Base-by-base conservation (phyloP, 2,888 invertebrate genomes). In the Latrodectus elegans region DNA sequence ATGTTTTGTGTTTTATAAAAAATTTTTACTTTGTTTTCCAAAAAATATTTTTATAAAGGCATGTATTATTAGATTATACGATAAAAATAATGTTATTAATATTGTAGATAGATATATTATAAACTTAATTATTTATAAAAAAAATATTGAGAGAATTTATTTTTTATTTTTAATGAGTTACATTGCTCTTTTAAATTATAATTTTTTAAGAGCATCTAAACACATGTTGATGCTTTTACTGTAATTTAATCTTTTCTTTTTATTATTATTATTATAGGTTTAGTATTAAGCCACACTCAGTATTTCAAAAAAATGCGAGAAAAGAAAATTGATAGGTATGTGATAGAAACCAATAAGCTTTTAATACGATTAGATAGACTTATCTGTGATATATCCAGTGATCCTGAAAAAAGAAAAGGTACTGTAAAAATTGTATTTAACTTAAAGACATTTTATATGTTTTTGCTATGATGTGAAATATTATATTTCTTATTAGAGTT, bases 281-380 rank as follows among this genome's bases (percentile, higher is more conserved):
- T 93, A 70, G 94, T 93, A 4, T 93, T 94, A 74, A 94, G 94
- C 88, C 95, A 96, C 90, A 95, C 95, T 9, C 95, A 95, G 73
- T 95, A 95, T 91, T 97, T 97, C 92, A 96, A 95, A 91, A 94
- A 91, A 65, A 91, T 93, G 84, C 93, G 96, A 89, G 95, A 95
- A 91, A 93, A 94, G 1, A 93, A 96, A 86, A 93, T 98, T 87
- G 98, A 99, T 92, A 95, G 97, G 91, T 96, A 96, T 92, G 96
- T 97, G 0, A 95, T 96, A 12, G 97, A 99, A 93, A 99, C 98
- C 1, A 99, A 99, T 92, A 98, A 97, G 92, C 93, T 99, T 83
- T 94, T 99, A 76, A 98, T 99, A 91, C 94, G 99, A 90, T 93
- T 99, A 90, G 97, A 98, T 92, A 97, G 97, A 92, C 93, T 99